These are phyloP conservation scores for Mionectes macconnelli DNA, from an alignment of 2,113 vertebrate genomes.

Conservation along the genomic window DNA sequence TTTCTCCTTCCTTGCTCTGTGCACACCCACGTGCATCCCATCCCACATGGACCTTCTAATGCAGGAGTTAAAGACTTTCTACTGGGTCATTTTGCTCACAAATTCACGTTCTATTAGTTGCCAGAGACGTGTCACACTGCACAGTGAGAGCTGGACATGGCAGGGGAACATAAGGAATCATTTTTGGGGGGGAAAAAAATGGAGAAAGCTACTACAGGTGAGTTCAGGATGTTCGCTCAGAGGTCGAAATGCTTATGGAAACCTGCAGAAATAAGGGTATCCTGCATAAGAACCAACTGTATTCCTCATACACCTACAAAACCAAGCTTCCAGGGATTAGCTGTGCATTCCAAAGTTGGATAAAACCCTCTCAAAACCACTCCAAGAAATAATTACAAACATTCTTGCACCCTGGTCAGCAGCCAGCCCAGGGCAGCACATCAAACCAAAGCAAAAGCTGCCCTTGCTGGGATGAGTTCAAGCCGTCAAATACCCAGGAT, in stretches of 20 bases:
- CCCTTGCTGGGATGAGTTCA: background rate
- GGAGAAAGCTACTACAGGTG: background rate
- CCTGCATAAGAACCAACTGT: background rate
- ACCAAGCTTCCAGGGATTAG: background rate
- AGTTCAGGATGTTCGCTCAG: background rate
- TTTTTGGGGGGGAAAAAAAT: background rate
- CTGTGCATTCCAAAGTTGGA: background rate
- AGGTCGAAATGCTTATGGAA: background rate
- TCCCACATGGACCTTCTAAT: background rate
- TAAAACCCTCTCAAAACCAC: background rate
- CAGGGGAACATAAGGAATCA: background rate
- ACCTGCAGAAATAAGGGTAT: background rate
- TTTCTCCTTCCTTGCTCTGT: background rate
- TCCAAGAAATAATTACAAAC: background rate
- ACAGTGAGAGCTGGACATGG: background rate
- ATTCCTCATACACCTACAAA: background rate
- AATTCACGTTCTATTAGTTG: background rate
- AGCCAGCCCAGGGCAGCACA: background rate
- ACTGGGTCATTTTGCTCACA: background rate
- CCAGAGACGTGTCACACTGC: background rate
- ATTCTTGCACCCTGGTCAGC: background rate
- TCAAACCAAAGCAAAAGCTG: background rate
- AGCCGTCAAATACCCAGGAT: background rate
- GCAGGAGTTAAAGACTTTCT: background rate
- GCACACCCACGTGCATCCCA: rapidly evolving